These are phyloP conservation scores for Tenthredo mesomela DNA, from an alignment of 2,888 invertebrate species.

Conservation along the genomic window DNA sequence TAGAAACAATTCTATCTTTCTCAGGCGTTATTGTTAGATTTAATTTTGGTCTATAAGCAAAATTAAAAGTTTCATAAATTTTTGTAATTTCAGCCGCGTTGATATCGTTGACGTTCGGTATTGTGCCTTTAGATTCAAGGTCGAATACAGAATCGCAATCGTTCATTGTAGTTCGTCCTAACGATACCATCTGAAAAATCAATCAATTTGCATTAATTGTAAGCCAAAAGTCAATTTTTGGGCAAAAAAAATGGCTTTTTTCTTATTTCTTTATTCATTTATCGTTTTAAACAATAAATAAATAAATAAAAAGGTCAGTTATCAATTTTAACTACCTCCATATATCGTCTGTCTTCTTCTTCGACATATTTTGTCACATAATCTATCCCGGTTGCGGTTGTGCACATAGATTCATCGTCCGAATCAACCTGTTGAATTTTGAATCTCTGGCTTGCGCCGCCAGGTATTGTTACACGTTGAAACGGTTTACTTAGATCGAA, in stretches of 20 bases:
- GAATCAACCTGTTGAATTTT: constrained; percentile 15
- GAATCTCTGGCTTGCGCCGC: constrained; percentile 16
- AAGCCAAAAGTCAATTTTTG: not conserved
- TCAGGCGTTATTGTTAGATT: constrained; percentile 69
- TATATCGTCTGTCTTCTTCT: constrained; percentile 68
- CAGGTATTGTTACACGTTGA: not conserved
- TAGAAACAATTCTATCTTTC: constrained; percentile 83
- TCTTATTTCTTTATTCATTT: not conserved
- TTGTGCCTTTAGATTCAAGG: constrained; percentile 68
- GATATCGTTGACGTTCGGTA: constrained; percentile 60
- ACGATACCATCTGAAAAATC: constrained; percentile 13
- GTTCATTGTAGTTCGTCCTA: not conserved
- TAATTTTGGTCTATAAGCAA: constrained; percentile 65
- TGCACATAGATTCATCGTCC: constrained; percentile 50
- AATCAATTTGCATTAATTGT: not conserved
- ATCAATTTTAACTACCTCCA: constrained; percentile 63
- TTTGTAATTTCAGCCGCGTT: constrained; percentile 63
- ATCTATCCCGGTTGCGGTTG: constrained; percentile 63
- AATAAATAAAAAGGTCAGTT: not conserved
- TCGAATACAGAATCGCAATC: constrained; percentile 62
- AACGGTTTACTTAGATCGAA: constrained; percentile 39
- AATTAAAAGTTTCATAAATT: constrained; percentile 73
- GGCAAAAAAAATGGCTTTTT: not conserved
- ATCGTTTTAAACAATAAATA: not conserved
- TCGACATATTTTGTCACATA: constrained; percentile 70